Base-by-base conservation (phyloP, 2,888 invertebrate genomes). In the Gari tellinella region DNA sequence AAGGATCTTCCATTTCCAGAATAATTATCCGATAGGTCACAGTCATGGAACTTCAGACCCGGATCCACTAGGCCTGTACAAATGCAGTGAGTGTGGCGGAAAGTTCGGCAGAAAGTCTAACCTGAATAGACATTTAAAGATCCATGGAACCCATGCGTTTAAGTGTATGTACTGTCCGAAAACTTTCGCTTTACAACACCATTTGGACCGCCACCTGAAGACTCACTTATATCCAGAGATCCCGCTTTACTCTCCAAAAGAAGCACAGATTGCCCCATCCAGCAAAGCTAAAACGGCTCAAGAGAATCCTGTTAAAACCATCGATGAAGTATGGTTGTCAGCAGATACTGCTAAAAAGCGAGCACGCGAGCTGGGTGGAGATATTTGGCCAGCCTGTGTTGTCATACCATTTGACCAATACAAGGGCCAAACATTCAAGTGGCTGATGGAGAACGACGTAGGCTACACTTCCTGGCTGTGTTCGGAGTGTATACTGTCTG, bases 381-480 rank as follows among this genome's bases (percentile, higher is more conserved):
- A 55, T 2, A 21, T 14, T 0, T 45, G 55, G 63, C 41, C n/a
- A 41, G 61, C 61, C 1, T 61, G 61, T 17, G 51, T 51, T 3
- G 23, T 26, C 0, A n/a, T 65, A 49, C 46, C 46, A 38, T 56
- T 23, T 31, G 48, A 14, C 14, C 10, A 40, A 40, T 40, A 49
- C 23, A 14, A 23, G n/a, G 65, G 56, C 23, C 31, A 65, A 40
- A 56, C 48, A 0, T 65, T 65, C 65, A 65, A 57, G 26, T 65
- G 56, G 56, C 51, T 65, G 17, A 48, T 65, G 1, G 65, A 65
- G 23, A 65, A 65, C 41, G 65, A 43, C 37, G 31, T 65, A n/a
- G 57, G 65, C n/a, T 65, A 49, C 48, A 25, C 19, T 0, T 46
- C 23, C 1, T 63, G 52, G 52, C 25, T 63, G 1, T 8, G 52